These are phyloP conservation scores for Hyperopisus bebe DNA, from an alignment of 2,113 vertebrate genomes.

Conservation along the genomic window DNA sequence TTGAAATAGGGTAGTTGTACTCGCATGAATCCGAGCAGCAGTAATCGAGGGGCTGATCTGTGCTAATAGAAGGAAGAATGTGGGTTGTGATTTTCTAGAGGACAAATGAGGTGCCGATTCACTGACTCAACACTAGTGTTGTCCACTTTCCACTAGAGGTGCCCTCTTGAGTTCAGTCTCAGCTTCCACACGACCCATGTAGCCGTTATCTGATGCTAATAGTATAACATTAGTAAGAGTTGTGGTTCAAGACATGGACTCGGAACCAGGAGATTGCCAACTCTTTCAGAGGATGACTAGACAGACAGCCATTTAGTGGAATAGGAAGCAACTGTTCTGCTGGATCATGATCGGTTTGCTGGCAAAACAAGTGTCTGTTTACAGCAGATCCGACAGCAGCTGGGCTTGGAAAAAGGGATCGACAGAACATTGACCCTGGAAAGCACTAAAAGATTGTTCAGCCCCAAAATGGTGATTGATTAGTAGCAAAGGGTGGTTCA, in stretches of 20 bases:
- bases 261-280: neutral
- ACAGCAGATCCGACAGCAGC: constrained; percentile 53
- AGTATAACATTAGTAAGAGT: neutral
- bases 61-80: neutral
- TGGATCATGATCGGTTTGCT: neutral
- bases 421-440: constrained; percentile 66
- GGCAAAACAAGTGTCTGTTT: constrained; percentile 12
- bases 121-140: neutral
- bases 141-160: neutral
- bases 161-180: neutral
- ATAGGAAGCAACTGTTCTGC: neutral
- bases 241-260: neutral
- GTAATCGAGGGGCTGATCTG: neutral
- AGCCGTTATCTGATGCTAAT: neutral
- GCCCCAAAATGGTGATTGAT: constrained; percentile 44
- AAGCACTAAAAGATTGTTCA: constrained; percentile 63
- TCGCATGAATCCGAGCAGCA: neutral
- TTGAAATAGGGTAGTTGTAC: neutral
- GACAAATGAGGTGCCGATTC: neutral
- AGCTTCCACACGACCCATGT: neutral
- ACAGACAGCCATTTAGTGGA: neutral
- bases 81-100: neutral
- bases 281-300: neutral
- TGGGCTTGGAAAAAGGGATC: constrained; percentile 66
- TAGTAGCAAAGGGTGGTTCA: constrained; percentile 63